A percentile compares a stretch with the other conserved stretches of the same genome.
These are phyloP conservation scores for Pseudoatta argentina DNA, from an alignment of 1,140 invertebrate genomes.

Conservation along the genomic window DNA sequence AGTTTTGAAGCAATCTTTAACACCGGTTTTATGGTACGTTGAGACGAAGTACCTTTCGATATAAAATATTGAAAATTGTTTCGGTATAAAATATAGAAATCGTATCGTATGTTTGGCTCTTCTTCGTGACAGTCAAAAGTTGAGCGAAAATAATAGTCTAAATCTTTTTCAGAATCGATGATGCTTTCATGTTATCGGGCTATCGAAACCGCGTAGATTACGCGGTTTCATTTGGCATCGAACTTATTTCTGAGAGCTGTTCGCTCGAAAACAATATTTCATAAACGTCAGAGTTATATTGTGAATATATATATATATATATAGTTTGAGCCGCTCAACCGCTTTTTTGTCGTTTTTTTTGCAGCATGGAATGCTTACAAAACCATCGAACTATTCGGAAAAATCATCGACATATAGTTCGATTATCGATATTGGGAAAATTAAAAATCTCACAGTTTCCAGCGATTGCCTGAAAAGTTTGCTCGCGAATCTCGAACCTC, in stretches of 20 bases:
- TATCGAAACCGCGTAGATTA: neutral
- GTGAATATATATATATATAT: neutral
- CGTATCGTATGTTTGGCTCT: neutral
- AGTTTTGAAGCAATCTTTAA: conserved; percentile 26
- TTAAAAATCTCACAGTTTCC: conserved; percentile 2
- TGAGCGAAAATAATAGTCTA: conserved; percentile 44
- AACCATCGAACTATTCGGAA: neutral
- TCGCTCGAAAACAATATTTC: conserved; percentile 44
- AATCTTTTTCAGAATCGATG: conserved; percentile 14
- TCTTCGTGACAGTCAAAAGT: conserved; percentile 24
- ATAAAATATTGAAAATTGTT: conserved; percentile 39
- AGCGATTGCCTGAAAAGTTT: neutral
- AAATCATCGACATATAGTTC: conserved; percentile 34
- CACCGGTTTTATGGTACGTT: neutral
- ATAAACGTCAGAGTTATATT: conserved; percentile 49
- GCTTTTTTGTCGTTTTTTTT: neutral
- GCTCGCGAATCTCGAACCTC: conserved; percentile 6
- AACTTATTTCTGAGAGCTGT: conserved; percentile 33
- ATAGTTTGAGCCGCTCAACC: too few relatives aligned
- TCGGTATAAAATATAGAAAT: conserved; percentile 46
- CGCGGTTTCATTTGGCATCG: conserved; percentile 27
- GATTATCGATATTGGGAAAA: conserved; percentile 20
- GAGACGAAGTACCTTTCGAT: neutral
- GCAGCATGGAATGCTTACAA: conserved; percentile 34
- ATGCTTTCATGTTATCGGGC: neutral